Percentiles rank a stretch among this genome's conserved stretches.
These are phyloP conservation scores for Ruditapes philippinarum DNA, from an alignment of 1,140 invertebrate genomes.

Conservation along the genomic window DNA sequence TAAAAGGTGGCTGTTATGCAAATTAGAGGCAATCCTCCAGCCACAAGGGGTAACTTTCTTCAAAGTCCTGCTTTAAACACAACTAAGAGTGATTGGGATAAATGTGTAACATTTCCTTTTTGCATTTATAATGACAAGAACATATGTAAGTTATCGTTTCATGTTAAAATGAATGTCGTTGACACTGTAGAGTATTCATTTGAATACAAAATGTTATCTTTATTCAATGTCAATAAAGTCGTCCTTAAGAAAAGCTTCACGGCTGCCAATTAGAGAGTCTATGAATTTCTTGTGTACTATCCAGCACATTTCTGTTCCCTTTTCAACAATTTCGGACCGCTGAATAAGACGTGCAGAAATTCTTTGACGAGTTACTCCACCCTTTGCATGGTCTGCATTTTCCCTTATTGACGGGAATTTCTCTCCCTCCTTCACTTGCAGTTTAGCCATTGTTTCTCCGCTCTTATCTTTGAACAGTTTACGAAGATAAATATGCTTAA, in stretches of 20 bases:
- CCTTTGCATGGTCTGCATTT: no score
- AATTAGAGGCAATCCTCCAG: no score
- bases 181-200: no score
- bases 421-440: slow-evolving; percentile 5
- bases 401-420: not conserved
- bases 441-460: not conserved
- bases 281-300: slow-evolving; percentile 14
- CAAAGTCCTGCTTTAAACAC: no score
- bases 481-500: not conserved
- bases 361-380: not conserved
- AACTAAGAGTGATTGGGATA: no score
- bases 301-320: slow-evolving; percentile 22
- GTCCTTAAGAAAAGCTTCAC: not conserved
- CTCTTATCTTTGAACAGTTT: not conserved
- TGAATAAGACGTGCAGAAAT: not conserved
- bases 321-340: not conserved
- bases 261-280: not conserved
- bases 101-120: no score
- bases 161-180: no score
- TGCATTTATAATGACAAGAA: no score
- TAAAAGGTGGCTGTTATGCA: no score
- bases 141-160: no score
- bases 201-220: no score
- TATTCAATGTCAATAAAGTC: not conserved
- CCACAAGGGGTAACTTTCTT: no score